phyloP scores from a whole-genome alignment of 2,888 invertebrate species.

The Zhuqinia jingwanae region DNA sequence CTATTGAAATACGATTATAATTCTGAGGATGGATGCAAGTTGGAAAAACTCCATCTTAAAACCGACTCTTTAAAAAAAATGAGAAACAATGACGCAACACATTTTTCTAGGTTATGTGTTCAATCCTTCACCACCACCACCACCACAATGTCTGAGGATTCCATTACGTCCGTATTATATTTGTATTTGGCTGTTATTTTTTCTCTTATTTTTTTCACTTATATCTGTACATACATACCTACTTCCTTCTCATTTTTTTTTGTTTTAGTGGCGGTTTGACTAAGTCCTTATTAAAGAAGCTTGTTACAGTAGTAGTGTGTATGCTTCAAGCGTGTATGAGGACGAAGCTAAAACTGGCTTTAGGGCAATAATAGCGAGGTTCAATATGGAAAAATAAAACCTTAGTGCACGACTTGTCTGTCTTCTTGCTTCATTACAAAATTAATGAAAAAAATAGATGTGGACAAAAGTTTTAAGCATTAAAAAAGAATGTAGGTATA shows the following conservation, averaged over 20 bases:
- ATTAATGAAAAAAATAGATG: conserved; percentile 47
- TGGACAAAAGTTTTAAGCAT: background rate
- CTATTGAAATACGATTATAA: conserved; percentile 37
- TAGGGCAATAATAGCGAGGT: conserved; percentile 48
- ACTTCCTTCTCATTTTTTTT: too few species aligned
- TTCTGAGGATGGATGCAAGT: conserved; percentile 32
- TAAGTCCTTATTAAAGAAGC: conserved; percentile 54
- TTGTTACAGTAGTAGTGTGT: conserved; percentile 34
- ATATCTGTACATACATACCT: background rate
- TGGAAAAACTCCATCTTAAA: conserved; percentile 25
- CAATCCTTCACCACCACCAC: background rate
- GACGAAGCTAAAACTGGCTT: conserved; percentile 49
- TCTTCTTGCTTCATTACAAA: conserved; percentile 61
- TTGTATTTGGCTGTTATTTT: background rate
- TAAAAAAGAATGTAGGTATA: background rate
- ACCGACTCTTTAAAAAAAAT: conserved; percentile 65
- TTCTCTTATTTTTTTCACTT: background rate
- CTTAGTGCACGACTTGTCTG: conserved; percentile 54
- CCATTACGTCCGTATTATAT: conserved; percentile 10
- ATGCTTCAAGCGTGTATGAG: conserved; percentile 59
- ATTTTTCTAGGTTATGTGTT: conserved; percentile 24
- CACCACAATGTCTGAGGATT: background rate
- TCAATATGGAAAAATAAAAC: conserved; percentile 44
- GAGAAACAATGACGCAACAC: conserved; percentile 72
- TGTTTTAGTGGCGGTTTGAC: conserved; percentile 61